Evolutionary conservation across 2,797 vertebrate species (phyloP).

Genomic region (Micrastur ruficollis): DNA sequence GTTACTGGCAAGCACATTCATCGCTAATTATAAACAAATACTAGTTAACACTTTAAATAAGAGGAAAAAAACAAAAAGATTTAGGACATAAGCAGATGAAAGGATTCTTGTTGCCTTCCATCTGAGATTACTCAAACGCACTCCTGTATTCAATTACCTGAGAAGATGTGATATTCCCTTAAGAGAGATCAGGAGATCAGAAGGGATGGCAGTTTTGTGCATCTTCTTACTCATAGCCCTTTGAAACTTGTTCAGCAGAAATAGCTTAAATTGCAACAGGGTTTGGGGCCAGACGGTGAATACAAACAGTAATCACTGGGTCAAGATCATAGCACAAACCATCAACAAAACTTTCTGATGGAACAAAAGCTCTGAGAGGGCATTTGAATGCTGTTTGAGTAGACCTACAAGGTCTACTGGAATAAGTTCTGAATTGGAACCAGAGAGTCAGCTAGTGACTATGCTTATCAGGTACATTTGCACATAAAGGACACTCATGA

Average conservation of each 20-base stretch:
- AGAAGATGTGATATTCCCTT: constrained; percentile 78
- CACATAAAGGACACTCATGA: not conserved
- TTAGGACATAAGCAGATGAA: constrained; percentile 74
- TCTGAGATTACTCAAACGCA: constrained; percentile 76
- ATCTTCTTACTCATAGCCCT: constrained; percentile 67
- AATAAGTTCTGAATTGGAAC: not conserved
- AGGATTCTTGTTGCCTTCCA: constrained; percentile 69
- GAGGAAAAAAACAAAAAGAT: constrained; percentile 57
- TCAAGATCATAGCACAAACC: constrained; percentile 46
- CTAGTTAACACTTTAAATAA: constrained; percentile 72
- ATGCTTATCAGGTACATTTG: not conserved
- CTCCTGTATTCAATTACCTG: constrained; percentile 84
- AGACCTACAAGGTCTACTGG: not conserved
- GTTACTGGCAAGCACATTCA: constrained; percentile 58
- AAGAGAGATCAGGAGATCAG: constrained; percentile 70
- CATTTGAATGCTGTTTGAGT: not conserved
- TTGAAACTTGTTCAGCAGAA: constrained; percentile 70
- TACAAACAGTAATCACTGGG: constrained; percentile 32
- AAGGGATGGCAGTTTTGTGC: constrained; percentile 70
- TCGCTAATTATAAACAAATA: constrained; percentile 74
- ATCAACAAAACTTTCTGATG: constrained; percentile 9
- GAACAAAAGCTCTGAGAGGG: not conserved
- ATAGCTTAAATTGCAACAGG: constrained; percentile 62
- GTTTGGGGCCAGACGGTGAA: constrained; percentile 44
- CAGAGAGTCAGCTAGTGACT: not conserved